Conservation (phyloP, 2,113 vertebrate species). For the Pollimyrus isidori region DNA sequence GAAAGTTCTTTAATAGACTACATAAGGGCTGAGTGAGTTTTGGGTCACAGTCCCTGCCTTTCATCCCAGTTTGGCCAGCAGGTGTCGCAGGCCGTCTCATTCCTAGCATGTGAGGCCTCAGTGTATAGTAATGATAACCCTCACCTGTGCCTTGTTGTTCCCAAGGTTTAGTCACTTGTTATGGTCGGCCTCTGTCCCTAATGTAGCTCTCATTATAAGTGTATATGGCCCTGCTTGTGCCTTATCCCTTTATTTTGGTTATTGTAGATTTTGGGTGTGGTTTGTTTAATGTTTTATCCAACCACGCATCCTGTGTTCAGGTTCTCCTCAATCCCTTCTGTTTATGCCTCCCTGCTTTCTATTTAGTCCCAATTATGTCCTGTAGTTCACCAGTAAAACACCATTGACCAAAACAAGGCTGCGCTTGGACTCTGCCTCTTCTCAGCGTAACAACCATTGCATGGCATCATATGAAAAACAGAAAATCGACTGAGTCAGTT, state of each 20-base stretch:
- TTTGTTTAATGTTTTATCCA: background rate
- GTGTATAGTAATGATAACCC: background rate
- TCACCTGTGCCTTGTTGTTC: background rate
- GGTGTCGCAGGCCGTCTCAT: background rate
- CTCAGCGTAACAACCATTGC: background rate
- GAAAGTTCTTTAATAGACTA: background rate
- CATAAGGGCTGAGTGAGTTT: background rate
- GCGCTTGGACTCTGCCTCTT: background rate
- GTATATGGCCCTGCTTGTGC: background rate
- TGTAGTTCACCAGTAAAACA: background rate
- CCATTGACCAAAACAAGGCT: background rate
- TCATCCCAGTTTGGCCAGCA: background rate
- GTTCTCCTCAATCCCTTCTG: background rate
- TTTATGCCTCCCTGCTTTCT: background rate
- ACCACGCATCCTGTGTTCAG: too few species aligned
- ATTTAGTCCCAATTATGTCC: background rate
- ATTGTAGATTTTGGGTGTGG: too few species aligned
- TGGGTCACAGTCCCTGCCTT: background rate
- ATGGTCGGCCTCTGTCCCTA: background rate
- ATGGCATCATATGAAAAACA: background rate
- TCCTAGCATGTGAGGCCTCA: background rate
- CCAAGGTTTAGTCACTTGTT: background rate
- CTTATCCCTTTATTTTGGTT: background rate
- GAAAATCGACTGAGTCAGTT: too few species aligned
- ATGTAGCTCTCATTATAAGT: too few species aligned